Evolutionary conservation across 64 coral and sea anemone species (phyloP), one percentile per base, ranked within the genome.

Genomic region (Porites australiensis): DNA sequence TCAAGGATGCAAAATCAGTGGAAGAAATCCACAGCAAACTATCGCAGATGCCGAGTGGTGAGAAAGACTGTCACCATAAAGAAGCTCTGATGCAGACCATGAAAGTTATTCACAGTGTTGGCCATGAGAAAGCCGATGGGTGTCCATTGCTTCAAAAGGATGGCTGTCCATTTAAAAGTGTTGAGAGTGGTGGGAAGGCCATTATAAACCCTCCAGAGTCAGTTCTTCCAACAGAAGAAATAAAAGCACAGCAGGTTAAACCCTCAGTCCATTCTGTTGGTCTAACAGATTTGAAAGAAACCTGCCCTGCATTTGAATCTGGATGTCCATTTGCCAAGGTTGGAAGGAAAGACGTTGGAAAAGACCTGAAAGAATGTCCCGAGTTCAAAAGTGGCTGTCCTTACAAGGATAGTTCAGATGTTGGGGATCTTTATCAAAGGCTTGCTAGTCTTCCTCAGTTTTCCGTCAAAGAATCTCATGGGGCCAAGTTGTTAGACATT

Each of bases 391-490:
- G 86, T 57, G 93, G 93, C 6, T 95, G 93, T 46, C 79, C 93
- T 60, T 90, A 90, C 72, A 95, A 90, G 73, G 93, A 76, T 6
- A 90, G 86, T 58, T 60, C 53, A 52, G 89, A 64, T 75, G 74
- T 98, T 69, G 75, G 79, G 44, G 96, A 95, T 13, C 81, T 95
- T 13, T 93, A 98, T 51, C 77, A 83, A 9, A 98, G 93, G 69
- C 94, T 98, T 58, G 77, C 71, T 64, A 74, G 88, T 69, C 82
- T 98, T 4, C 96, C 93, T 62, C 60, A 66, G 19, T 93, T 98
- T 87, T 63, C 70, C 22, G 90, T n/a, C 9, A 73, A 89, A 58
- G 87, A 88, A 63, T 84, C 86, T 45, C 93, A 95, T 88, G 90
- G 87, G 10, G 75, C 76, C 55, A 84, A 93, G 45, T 82, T 98